Base-by-base conservation (phyloP, 30 jellyfish, hydroid and myxozoan species). In the Mastigias papua region DNA sequence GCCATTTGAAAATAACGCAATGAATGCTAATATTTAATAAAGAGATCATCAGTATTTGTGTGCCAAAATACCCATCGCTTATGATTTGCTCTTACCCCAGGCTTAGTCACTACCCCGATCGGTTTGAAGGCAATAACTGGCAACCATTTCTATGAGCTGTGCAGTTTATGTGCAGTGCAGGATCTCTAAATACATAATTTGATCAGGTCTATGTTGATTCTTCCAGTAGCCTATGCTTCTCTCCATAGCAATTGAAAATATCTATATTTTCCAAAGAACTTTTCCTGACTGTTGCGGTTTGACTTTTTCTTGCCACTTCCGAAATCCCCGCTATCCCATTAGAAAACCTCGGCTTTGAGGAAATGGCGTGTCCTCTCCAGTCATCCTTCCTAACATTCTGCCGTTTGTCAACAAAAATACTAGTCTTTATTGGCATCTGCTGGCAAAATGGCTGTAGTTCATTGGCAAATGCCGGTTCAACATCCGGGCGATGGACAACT, bases 391-490 rank as follows among this genome's bases (percentile, higher is more conserved):
- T 84, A 9, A 73, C 23, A 29, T 48, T 32, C 8, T 82, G 23
- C 4, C 86, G 75, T 32, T 85, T 85, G 34, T 85, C 94, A 28
- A 77, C 48, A 1, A 65, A 65, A 0, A 48, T 61, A 49, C 31
- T 80, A 17, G 37, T 63, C 64, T 66, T 85, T 28, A 85, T 85
- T 20, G 94, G 94, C 85, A 85, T 85, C 69, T 85, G 94, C 28
- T 85, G 94, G 60, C 94, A 85, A 22, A 85, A 77, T 57, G 94
- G 94, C 84, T 85, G 94, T 62, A 85, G 20, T 26, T 54, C 74
- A 4, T 35, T 34, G 17, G 82, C n/a, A 60, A 31, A 22, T 27
- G 94, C 16, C 9, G 34, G 88, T 21, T 69, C 85, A 13, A 62
- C 25, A 7, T 67, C 82, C 1, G 88, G 57, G 16, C 76, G 78